Evolutionary conservation across 2,888 invertebrate species (phyloP), one percentile per base, ranked within the genome.

Genomic region (Ophraella communa): DNA sequence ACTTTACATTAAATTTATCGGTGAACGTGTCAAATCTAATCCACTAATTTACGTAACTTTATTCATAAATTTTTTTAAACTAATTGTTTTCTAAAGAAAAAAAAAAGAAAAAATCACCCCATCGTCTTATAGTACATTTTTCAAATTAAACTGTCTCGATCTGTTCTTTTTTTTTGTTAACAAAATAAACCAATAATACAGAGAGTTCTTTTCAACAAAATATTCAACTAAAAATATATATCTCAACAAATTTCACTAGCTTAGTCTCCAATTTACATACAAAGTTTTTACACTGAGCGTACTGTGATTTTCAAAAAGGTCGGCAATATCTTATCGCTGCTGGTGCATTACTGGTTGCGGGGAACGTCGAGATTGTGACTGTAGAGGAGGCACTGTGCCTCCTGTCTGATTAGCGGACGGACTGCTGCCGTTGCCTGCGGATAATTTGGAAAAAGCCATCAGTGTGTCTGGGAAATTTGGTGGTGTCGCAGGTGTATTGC

Each of bases 401-500:
- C 69, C 70, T 69, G 82, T 81, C 1, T 85, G 64, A 30, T 85
- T 84, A 65, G 87, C 82, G 75, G 84, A 76, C 42, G 83, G 82
- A 39, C 84, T 84, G 62, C 83, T 84, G 71, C 84, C 84, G 53
- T 87, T 87, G 47, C 87, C 85, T 58, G 94, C 92, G 21, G 94
- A 93, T 85, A 95, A 87, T 79, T 94, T 92, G 10, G 94, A 93
- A 81, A 96, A 93, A 58, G 95, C 94, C 69, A 93, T 86, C 69
- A 96, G 84, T 23, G 95, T 91, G 79, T 96, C 96, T 3, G 95
- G 95, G 80, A 96, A 96, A 83, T 95, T 95, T 30, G 96, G 95
- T 51, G 95, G 96, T 52, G 96, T 96, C 55, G 95, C 95, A 57
- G 96, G 96, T 63, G 95, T 96, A 82, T 96, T 96, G 77, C 95